Evolutionary conservation across 2,113 vertebrate genomes (phyloP).

Genomic region (Larimichthys crocea): DNA sequence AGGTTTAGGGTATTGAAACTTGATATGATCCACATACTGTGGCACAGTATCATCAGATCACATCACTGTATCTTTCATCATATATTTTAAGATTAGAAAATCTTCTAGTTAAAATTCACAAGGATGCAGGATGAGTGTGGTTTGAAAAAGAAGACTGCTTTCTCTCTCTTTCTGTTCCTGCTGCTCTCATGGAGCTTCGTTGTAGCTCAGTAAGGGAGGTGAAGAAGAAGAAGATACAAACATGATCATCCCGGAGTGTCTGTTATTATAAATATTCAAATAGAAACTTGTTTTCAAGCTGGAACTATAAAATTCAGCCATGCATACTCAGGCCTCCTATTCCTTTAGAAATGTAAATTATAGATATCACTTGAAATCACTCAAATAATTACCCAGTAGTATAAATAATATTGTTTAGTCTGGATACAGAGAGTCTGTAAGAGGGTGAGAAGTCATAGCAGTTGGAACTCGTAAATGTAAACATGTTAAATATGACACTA

Average conservation of each 20-base stretch:
- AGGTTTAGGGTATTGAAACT: too few relatives aligned
- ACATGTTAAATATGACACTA: not conserved
- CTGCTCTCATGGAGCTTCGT: not conserved
- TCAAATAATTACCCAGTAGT: not conserved
- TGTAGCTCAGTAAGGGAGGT: not conserved
- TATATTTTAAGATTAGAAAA: too few relatives aligned
- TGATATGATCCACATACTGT: too few relatives aligned
- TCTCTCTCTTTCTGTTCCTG: not conserved
- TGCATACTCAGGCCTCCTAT: not conserved
- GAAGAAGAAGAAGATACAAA: not conserved
- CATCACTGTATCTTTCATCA: too few relatives aligned
- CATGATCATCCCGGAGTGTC: not conserved
- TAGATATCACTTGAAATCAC: not conserved
- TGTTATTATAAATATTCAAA: conserved; percentile 31
- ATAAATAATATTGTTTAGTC: not conserved
- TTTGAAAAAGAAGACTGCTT: not conserved
- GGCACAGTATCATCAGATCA: too few relatives aligned
- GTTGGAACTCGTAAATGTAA: not conserved
- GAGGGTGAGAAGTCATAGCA: not conserved
- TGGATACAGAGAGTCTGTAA: not conserved
- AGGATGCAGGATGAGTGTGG: not conserved
- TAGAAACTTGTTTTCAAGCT: not conserved
- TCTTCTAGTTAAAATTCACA: too few relatives aligned
- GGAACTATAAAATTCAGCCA: not conserved
- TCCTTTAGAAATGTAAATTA: not conserved